Evolutionary conservation across 2,113 vertebrate species (phyloP).

Genomic region (Pleuronectes platessa): DNA sequence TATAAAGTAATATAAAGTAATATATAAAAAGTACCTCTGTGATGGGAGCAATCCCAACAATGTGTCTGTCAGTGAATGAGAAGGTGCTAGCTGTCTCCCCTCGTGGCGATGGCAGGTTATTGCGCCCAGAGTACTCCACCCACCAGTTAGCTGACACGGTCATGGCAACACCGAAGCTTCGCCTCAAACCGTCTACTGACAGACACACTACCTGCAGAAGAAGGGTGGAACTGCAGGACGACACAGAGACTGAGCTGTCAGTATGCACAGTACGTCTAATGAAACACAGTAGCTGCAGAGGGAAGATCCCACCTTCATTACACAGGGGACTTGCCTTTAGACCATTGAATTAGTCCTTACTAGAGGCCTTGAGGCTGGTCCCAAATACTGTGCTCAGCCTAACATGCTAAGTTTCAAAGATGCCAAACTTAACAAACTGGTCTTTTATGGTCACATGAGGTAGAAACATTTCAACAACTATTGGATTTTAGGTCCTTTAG

Average conservation of each 20-base stretch:
- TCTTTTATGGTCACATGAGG: no score
- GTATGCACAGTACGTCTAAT: neutral
- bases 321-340: no score
- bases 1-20: no score
- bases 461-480: no score
- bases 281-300: neutral
- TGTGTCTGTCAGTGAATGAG: slow-evolving; percentile 74
- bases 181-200: slow-evolving; percentile 61
- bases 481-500: neutral
- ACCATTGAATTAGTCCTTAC: no score
- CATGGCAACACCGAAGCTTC: slow-evolving; percentile 76
- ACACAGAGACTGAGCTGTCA: neutral
- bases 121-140: slow-evolving; percentile 73
- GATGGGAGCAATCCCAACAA: slow-evolving; percentile 77
- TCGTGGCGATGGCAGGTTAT: slow-evolving; percentile 8
- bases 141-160: slow-evolving; percentile 74
- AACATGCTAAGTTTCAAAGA: no score
- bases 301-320: neutral
- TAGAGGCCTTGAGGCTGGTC: no score
- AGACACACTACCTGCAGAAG: slow-evolving; percentile 75
- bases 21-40: slow-evolving; percentile 67
- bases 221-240: slow-evolving; percentile 51
- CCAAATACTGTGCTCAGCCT: no score
- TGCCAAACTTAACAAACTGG: no score
- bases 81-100: slow-evolving; percentile 64